Evolutionary conservation across 2,113 vertebrate species (phyloP).

Genomic region (Chaetorhynchus papuensis): DNA sequence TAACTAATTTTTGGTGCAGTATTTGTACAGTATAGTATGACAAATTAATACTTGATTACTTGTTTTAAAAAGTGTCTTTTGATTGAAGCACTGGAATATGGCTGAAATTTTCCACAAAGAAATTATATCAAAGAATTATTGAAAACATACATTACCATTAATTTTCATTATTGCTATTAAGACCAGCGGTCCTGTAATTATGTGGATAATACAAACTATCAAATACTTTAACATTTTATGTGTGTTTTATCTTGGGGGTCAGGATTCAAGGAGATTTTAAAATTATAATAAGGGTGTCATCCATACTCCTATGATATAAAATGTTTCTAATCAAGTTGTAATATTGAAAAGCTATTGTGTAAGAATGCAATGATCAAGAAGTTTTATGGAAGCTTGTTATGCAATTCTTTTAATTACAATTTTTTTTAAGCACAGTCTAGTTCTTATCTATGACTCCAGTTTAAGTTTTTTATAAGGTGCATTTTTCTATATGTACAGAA

Average conservation of each 20-base stretch:
- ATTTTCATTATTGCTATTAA: not conserved
- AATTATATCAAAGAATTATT: not conserved
- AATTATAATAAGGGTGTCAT: not conserved
- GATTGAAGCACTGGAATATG: not conserved
- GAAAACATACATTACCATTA: not conserved
- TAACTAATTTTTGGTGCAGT: conserved; percentile 23
- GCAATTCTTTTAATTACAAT: not conserved
- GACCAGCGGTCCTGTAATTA: not conserved
- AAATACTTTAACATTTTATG: not conserved
- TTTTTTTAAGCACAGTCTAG: not conserved
- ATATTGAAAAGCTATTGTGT: not conserved
- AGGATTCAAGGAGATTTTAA: not conserved
- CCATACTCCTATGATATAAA: not conserved
- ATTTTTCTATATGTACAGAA: not conserved
- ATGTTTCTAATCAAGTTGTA: not conserved
- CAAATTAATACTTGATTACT: not conserved
- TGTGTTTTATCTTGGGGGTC: not conserved
- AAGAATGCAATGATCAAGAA: not conserved
- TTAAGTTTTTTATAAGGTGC: not conserved
- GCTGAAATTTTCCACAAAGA: not conserved
- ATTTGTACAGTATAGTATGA: not conserved
- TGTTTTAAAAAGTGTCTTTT: not conserved
- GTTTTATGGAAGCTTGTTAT: not conserved
- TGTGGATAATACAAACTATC: not conserved
- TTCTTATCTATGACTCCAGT: not conserved